phyloP scores from a whole-genome alignment of 2,113 vertebrate genomes.

The Cygnus buccinator region DNA sequence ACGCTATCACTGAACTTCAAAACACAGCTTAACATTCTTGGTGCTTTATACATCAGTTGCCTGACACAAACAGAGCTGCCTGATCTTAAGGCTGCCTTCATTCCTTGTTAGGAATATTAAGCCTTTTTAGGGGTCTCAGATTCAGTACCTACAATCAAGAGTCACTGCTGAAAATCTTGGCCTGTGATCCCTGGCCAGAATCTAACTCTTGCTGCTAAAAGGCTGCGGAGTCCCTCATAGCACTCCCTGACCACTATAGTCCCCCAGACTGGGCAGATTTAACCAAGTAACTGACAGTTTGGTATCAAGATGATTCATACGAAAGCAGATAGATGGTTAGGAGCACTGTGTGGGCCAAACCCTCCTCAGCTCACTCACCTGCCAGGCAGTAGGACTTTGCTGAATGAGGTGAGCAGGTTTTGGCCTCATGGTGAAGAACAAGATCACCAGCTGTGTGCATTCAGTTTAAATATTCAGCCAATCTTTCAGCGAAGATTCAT shows the following conservation, averaged over 20 bases:
- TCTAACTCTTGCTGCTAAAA: background rate
- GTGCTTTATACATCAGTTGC: background rate
- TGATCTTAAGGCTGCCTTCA: background rate
- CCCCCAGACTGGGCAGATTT: background rate
- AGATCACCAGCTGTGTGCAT: background rate
- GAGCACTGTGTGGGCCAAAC: background rate
- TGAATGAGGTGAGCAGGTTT: background rate
- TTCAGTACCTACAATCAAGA: background rate
- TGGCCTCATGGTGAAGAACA: background rate
- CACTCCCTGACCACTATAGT: background rate
- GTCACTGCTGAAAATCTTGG: background rate
- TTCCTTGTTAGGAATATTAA: background rate
- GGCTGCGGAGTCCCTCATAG: background rate
- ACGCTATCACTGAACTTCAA: fast-evolving
- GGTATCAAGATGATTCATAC: background rate
- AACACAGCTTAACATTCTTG: background rate
- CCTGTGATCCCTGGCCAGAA: background rate
- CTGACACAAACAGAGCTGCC: background rate
- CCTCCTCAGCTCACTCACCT: background rate
- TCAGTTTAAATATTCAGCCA: slow-evolving; percentile 39
- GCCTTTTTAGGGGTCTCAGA: background rate
- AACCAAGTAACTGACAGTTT: background rate
- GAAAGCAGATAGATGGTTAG: fast-evolving
- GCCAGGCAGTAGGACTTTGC: background rate
- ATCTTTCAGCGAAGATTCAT: slow-evolving; percentile 38